Percentiles rank a stretch among this genome's conserved stretches.
These are phyloP conservation scores for Allygus modestus DNA, from an alignment of 2,888 invertebrate species.

Conservation along the genomic window DNA sequence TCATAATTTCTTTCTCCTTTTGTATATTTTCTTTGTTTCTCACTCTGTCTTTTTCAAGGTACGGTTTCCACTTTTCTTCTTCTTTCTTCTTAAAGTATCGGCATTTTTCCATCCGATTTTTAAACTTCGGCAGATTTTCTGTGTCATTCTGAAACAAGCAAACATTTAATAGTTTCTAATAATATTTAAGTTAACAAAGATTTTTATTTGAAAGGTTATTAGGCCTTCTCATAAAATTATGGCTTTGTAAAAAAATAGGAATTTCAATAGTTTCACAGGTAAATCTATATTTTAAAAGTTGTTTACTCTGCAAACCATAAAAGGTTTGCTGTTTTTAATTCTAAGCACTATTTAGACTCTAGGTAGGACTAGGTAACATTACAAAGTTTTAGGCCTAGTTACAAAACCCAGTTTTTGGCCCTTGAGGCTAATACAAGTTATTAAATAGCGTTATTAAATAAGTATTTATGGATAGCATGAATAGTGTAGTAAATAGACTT, in stretches of 20 bases:
- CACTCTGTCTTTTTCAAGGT: not conserved
- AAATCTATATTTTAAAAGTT: not conserved
- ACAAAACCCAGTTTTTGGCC: no score
- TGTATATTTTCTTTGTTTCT: conserved; percentile 2
- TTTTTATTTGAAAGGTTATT: not conserved
- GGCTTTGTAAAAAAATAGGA: not conserved
- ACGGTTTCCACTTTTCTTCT: not conserved
- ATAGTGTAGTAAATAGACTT: not conserved
- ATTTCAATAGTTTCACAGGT: not conserved
- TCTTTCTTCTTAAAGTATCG: not conserved
- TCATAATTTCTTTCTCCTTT: no score
- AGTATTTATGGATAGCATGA: not conserved
- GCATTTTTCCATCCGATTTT: not conserved
- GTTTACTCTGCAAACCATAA: no score
- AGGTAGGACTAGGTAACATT: no score
- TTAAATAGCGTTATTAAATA: not conserved
- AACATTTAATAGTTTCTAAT: not conserved
- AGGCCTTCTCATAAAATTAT: not conserved
- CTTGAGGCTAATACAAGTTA: not conserved
- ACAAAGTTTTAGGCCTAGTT: no score
- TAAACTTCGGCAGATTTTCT: not conserved
- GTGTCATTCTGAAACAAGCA: not conserved
- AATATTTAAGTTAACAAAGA: not conserved
- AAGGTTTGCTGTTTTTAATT: no score
- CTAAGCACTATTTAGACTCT: no score